phyloP scores from a whole-genome alignment of 2,113 vertebrate genomes.

The Siniperca knerii region DNA sequence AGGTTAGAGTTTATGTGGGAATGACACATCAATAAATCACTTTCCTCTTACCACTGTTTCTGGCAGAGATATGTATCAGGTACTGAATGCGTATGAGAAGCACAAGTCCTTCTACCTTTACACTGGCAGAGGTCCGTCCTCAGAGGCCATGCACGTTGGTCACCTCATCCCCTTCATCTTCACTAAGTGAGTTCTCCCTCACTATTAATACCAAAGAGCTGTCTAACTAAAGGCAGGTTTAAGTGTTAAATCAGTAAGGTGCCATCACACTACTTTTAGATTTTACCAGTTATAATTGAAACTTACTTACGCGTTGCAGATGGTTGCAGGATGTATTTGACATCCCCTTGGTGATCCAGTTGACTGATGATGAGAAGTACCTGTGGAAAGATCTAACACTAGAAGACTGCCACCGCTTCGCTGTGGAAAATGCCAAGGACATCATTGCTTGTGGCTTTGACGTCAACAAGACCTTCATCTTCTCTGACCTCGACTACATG shows the following conservation, averaged over 20 bases:
- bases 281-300: background rate
- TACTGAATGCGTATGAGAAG: conserved; percentile 93
- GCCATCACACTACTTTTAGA: background rate
- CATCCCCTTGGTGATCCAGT: conserved; percentile 94
- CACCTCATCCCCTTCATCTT: conserved; percentile 98
- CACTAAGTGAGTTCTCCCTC: conserved; percentile 90
- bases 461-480: conserved; percentile 97
- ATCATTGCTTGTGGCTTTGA: conserved; percentile 98
- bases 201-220: background rate
- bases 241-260: background rate
- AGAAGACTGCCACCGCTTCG: conserved; percentile 90
- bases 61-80: conserved; percentile 94
- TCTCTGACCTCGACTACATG: conserved; percentile 97
- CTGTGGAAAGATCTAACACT: conserved; percentile 96
- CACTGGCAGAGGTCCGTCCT: conserved; percentile 96
- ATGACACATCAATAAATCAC: conserved; percentile 1
- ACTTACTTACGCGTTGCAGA: conserved; percentile 72
- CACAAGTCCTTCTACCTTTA: conserved; percentile 97
- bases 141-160: conserved; percentile 94
- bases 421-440: conserved; percentile 94
- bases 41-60: conserved; percentile 1
- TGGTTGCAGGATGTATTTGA: conserved; percentile 97
- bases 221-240: background rate
- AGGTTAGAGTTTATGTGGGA: background rate
- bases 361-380: conserved; percentile 98